phyloP scores from a whole-genome alignment of 2,113 vertebrate species.

The Pteruthius melanotis region DNA sequence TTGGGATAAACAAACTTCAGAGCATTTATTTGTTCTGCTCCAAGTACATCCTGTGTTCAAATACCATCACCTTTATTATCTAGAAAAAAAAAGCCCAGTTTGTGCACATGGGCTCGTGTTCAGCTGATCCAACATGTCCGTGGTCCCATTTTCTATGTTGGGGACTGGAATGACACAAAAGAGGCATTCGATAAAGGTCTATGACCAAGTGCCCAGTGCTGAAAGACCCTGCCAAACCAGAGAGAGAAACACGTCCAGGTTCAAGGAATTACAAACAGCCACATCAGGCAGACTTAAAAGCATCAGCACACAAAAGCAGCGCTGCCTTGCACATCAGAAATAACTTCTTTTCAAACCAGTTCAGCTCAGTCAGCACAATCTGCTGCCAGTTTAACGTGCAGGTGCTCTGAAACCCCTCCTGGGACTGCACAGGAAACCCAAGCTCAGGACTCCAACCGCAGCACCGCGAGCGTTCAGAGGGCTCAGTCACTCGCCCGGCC shows the following conservation, averaged over 20 bases:
- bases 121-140: not conserved
- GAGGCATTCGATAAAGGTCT: not conserved
- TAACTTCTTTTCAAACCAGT: not conserved
- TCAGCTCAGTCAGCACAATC: not conserved
- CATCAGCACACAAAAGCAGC: not conserved
- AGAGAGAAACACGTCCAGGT: not conserved
- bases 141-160: not conserved
- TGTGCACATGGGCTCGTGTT: not conserved
- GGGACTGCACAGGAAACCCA: not conserved
- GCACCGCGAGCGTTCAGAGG: fast-evolving
- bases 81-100: not conserved
- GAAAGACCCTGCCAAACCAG: not conserved
- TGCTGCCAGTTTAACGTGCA: not conserved
- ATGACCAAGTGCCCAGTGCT: not conserved
- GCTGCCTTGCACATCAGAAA: not conserved
- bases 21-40: constrained; percentile 28
- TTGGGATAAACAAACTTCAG: constrained; percentile 15
- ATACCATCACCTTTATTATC: constrained; percentile 23
- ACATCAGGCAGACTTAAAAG: not conserved
- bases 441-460: not conserved
- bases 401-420: not conserved
- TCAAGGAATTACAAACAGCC: not conserved
- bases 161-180: not conserved
- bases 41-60: not conserved
- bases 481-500: not conserved